These are phyloP conservation scores for Turnix velox DNA, from an alignment of 2,113 vertebrate species.

Conservation along the genomic window DNA sequence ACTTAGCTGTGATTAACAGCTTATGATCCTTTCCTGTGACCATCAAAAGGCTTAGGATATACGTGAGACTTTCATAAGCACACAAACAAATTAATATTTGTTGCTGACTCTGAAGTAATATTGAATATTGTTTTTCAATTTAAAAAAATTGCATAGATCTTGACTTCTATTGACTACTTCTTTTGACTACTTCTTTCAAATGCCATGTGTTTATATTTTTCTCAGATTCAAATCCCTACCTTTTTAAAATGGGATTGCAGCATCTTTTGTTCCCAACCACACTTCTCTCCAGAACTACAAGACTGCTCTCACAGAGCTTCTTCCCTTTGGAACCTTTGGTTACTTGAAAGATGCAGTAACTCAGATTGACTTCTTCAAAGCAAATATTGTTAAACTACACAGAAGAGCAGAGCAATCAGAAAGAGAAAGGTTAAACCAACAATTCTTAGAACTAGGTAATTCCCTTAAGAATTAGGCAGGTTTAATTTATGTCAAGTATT, in stretches of 20 bases:
- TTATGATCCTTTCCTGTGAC: not conserved
- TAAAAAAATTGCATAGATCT: not conserved
- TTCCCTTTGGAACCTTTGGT: not conserved
- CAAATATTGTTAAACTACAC: not conserved
- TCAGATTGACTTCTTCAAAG: not conserved
- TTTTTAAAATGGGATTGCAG: not conserved
- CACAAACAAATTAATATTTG: not conserved
- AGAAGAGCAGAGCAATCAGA: not conserved
- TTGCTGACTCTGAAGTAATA: not conserved
- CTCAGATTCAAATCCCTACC: not conserved
- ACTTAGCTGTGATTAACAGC: not conserved
- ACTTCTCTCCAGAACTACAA: not conserved
- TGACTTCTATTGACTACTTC: not conserved
- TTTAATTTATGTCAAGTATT: not conserved
- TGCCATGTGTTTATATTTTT: not conserved
- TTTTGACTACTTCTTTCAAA: not conserved
- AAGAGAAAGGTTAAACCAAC: slow-evolving; percentile 6
- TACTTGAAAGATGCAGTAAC: not conserved
- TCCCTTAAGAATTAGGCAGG: not conserved
- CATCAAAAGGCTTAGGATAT: not conserved
- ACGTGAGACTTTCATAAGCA: not conserved
- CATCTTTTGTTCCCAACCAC: not conserved
- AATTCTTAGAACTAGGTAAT: not conserved
- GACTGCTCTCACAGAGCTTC: not conserved
- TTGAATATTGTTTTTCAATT: not conserved